Evolutionary conservation across 1,140 invertebrate species (phyloP).

Genomic region (Pygmarrhopalites habei): DNA sequence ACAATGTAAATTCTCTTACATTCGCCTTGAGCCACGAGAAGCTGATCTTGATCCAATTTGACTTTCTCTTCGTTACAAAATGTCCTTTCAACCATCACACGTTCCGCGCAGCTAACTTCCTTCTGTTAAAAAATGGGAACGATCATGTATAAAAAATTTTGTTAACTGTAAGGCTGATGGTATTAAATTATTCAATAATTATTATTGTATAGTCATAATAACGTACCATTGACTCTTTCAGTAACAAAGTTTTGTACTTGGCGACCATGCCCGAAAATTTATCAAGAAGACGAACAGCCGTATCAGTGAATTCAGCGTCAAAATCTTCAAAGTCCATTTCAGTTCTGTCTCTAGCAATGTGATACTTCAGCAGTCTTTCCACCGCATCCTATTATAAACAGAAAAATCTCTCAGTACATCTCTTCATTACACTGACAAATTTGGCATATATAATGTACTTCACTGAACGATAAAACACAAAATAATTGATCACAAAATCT

Average conservation of each 20-base stretch:
- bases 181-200: too few relatives aligned
- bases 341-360: slow-evolving; percentile 66
- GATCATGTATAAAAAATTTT: not conserved
- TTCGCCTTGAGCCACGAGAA: slow-evolving; percentile 27
- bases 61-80: slow-evolving; percentile 60
- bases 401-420: slow-evolving; percentile 70
- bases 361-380: slow-evolving; percentile 69
- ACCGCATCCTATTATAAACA: slow-evolving; percentile 65
- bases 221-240: slow-evolving; percentile 76
- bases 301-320: slow-evolving; percentile 67
- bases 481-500: too few relatives aligned
- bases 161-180: too few relatives aligned
- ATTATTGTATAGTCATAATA: too few relatives aligned
- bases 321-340: slow-evolving; percentile 63
- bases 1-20: slow-evolving; percentile 24
- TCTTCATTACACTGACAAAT: too few relatives aligned
- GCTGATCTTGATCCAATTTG: slow-evolving; percentile 51
- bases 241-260: slow-evolving; percentile 68
- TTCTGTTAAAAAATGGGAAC: slow-evolving; percentile 46
- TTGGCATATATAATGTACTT: too few relatives aligned
- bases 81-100: slow-evolving; percentile 63
- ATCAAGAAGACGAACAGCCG: slow-evolving; percentile 61
- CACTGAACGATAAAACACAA: too few relatives aligned
- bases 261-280: slow-evolving; percentile 67
- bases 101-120: slow-evolving; percentile 59